Evolutionary conservation across 2,888 invertebrate species (phyloP), one percentile per base, ranked within the genome.

Genomic region (Cetonia aurata): DNA sequence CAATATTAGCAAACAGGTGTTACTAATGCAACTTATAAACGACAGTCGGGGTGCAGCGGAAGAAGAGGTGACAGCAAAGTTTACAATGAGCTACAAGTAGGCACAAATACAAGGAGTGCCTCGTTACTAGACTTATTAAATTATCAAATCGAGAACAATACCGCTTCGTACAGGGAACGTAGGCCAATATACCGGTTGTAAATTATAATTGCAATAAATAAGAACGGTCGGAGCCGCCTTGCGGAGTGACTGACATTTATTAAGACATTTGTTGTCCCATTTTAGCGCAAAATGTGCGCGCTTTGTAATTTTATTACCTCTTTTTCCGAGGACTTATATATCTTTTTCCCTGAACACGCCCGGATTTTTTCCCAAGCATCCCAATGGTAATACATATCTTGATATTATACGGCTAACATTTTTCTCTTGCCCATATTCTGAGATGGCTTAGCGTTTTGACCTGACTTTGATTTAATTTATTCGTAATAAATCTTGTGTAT

Each of bases 91-190:
- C 25, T 25, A 1, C 25, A 15, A 15, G 37, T 31, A 12, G 4
- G 17, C 6, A 42, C 13, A 56, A 13, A 6, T 10, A 15, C 44
- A 17, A 60, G 59, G 69, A 52, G 69, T 69, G 69, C 25, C 60
- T 53, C 69, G 57, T 59, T 59, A 69, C 31, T 25, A 1, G 62
- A 69, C 69, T 69, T 69, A 69, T 69, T 60, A 57, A 69, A 69
- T 52, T 69, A 60, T 62, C 69, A 59, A 67, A 42, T 25, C 12
- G 55, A 53, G 53, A 69, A 69, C 62, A 53, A 69, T 69, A 33
- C 41, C 55, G 13, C 9, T 33, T 55, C 55, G 31, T 48, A 60
- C 33, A 57, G n/a, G 12, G 10, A 67, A 67, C 44, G 15, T 13
- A 50, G 17, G 19, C 13, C 15, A 10, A 50, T 17, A 50, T 33